These are phyloP conservation scores for Sciurus carolinensis DNA, from an alignment of 2,797 vertebrate species.

Conservation along the genomic window DNA sequence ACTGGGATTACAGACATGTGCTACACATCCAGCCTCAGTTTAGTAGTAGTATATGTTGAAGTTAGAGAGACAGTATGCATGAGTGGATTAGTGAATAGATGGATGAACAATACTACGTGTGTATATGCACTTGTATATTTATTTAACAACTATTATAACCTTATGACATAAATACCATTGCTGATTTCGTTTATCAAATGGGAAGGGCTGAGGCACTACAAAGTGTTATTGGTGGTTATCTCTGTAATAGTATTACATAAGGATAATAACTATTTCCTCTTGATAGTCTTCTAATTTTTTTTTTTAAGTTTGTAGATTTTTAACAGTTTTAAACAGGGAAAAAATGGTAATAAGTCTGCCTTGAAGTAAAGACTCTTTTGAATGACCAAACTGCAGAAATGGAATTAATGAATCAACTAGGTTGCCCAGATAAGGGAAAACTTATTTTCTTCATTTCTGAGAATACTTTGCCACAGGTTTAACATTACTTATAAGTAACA, in stretches of 20 bases:
- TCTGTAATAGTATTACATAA: background rate
- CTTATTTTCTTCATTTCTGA: conserved; percentile 5
- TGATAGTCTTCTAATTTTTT: background rate
- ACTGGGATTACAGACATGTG: background rate
- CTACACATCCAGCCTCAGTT: background rate
- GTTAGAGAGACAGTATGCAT: background rate
- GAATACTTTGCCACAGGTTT: background rate
- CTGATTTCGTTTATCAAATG: background rate
- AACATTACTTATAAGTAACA: background rate
- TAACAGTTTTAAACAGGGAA: background rate
- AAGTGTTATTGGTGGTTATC: background rate
- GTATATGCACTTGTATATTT: background rate
- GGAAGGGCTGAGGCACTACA: background rate
- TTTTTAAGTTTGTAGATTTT: background rate
- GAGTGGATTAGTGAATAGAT: background rate
- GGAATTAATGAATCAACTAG: background rate
- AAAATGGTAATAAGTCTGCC: background rate
- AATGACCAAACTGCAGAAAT: background rate
- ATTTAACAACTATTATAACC: background rate
- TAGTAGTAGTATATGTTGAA: background rate
- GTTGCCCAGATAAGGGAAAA: background rate
- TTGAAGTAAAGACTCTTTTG: background rate
- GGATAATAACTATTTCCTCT: background rate
- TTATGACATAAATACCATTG: background rate
- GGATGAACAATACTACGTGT: background rate